phyloP scores from a whole-genome alignment of 2,113 vertebrate genomes.

The Silurus asotus region DNA sequence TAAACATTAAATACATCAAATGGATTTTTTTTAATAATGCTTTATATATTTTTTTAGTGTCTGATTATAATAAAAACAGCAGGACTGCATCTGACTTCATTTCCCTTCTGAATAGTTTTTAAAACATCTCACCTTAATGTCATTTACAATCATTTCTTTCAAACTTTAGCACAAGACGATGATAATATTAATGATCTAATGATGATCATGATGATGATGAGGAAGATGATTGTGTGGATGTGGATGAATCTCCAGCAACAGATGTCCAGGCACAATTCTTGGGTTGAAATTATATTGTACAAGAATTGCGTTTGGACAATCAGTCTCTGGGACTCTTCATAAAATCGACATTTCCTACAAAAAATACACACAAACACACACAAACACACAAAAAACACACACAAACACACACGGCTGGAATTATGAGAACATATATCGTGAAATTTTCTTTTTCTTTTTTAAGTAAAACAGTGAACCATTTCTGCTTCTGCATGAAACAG shows the following conservation, averaged over 20 bases:
- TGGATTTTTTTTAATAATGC: neutral
- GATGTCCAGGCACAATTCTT: conserved; percentile 99
- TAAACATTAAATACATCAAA: neutral
- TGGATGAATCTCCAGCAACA: conserved; percentile 89
- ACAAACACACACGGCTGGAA: conserved; percentile 11
- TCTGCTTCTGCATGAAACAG: neutral
- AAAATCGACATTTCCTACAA: conserved; percentile 36
- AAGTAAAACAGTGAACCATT: neutral
- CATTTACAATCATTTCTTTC: neutral
- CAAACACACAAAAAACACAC: conserved; percentile 28
- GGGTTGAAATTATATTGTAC: conserved; percentile 87
- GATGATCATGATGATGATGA: neutral
- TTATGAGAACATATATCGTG: neutral
- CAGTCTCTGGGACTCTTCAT: conserved; percentile 84
- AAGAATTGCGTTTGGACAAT: conserved; percentile 99
- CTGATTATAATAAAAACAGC: neutral
- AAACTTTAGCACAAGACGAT: too few species aligned
- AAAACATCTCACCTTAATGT: conserved; percentile 3
- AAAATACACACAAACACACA: neutral
- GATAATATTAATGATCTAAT: neutral
- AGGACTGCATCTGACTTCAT: neutral
- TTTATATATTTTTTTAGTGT: neutral
- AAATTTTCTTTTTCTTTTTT: neutral
- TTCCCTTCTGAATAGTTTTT: neutral
- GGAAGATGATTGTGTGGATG: conserved; percentile 51